Percentiles rank a stretch among this genome's conserved stretches.
These are phyloP conservation scores for Seira sanloemensis DNA, from an alignment of 2,888 invertebrate species.

Conservation along the genomic window DNA sequence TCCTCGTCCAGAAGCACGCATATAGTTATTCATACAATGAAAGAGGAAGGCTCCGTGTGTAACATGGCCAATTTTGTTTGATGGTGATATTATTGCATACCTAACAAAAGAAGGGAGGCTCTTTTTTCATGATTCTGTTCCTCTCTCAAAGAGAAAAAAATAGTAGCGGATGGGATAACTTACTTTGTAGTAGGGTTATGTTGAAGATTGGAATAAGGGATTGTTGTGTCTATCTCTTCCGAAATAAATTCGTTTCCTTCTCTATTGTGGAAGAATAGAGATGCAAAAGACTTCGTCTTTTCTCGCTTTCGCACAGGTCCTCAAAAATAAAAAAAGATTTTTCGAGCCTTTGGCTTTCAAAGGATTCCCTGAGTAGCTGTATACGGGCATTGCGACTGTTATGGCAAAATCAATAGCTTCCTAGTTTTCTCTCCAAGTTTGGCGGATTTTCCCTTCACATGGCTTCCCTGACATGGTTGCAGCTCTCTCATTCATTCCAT, in stretches of 20 bases:
- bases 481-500: conserved; percentile 45
- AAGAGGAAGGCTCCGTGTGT: neutral
- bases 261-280: neutral
- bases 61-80: neutral
- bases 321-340: conserved; percentile 37
- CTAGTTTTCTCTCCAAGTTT: no score
- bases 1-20: conserved; percentile 31
- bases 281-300: conserved; percentile 25
- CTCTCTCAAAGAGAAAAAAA: neutral
- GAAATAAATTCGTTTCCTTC: conserved; percentile 13
- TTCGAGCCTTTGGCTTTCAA: conserved; percentile 42
- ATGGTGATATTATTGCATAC: neutral
- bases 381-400: conserved; percentile 22
- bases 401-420: conserved; percentile 58
- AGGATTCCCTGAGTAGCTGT: neutral
- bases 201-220: neutral
- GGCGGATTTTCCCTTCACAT: neutral
- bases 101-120: neutral
- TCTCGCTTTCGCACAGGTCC: neutral
- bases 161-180: neutral
- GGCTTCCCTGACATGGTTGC: conserved; percentile 24
- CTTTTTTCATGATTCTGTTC: neutral
- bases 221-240: neutral
- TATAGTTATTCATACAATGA: neutral
- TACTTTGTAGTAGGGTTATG: neutral